These are phyloP conservation scores for Pangasius djambal DNA, from an alignment of 2,797 vertebrate species.

Conservation along the genomic window DNA sequence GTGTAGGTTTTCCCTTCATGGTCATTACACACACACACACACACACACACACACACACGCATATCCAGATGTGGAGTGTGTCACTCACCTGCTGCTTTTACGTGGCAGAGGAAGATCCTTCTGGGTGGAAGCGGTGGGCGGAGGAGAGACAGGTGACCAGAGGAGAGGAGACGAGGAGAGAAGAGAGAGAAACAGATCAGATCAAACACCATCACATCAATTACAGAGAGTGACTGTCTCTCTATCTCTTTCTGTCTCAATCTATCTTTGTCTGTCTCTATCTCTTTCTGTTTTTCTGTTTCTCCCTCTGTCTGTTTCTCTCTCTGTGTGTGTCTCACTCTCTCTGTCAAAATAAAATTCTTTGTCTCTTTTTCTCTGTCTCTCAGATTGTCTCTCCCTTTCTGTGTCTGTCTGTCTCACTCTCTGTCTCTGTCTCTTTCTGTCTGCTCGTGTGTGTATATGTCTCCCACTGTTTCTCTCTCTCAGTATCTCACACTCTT, in stretches of 20 bases:
- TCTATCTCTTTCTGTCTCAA: not conserved
- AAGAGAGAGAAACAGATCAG: conserved; percentile 4
- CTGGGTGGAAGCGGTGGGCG: conserved; percentile 67
- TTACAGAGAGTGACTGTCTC: not conserved
- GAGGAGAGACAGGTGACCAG: not conserved
- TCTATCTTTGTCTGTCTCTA: not conserved
- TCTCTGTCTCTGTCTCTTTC: not conserved
- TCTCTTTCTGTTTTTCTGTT: not conserved
- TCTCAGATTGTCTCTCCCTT: not conserved
- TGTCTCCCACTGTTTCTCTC: too few species aligned
- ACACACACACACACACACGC: not conserved
- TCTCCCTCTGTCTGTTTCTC: rapidly evolving
- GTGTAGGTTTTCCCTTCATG: not conserved
- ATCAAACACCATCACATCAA: conserved; percentile 3
- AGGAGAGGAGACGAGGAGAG: conserved; percentile 14
- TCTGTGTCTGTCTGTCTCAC: not conserved
- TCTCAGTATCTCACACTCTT: not conserved
- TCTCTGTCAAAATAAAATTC: too few species aligned
- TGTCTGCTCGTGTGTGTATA: too few species aligned
- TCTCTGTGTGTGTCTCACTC: not conserved
- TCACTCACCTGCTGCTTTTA: conserved; percentile 88
- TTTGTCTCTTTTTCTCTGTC: not conserved
- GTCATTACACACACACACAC: not conserved
- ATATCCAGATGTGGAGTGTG: not conserved
- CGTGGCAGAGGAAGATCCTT: conserved; percentile 88